These are phyloP conservation scores for Malthinus flaveolus DNA, from an alignment of 2,888 invertebrate species.

Conservation along the genomic window DNA sequence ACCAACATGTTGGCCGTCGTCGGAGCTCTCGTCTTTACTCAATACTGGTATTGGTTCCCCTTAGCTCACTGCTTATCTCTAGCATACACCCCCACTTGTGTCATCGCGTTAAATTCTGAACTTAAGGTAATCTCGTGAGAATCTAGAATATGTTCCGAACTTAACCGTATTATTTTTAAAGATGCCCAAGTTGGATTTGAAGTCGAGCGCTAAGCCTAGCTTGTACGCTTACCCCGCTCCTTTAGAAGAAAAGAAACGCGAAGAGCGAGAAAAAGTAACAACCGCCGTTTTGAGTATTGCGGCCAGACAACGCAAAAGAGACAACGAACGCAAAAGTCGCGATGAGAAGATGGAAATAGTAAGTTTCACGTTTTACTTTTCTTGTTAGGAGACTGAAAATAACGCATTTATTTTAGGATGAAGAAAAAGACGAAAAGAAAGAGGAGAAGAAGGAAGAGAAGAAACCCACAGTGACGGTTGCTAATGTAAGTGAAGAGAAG, in stretches of 20 bases:
- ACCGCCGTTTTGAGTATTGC: constrained; percentile 98
- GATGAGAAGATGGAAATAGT: constrained; percentile 88
- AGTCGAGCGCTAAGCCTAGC: constrained; percentile 92
- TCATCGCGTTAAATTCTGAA: constrained; percentile 93
- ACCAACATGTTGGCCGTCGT: constrained; percentile 97
- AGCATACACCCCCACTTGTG: constrained; percentile 94
- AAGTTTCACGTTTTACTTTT: constrained; percentile 36
- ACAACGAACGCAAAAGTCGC: constrained; percentile 65
- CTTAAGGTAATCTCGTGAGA: constrained; percentile 63
- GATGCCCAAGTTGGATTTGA: constrained; percentile 91
- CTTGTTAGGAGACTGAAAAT: not conserved
- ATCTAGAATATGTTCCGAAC: constrained; percentile 1
- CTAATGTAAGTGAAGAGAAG: constrained; percentile 12
- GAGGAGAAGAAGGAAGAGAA: constrained; percentile 49
- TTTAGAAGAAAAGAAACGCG: constrained; percentile 97
- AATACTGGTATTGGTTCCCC: constrained; percentile 99
- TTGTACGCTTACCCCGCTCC: constrained; percentile 96
- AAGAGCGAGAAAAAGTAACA: constrained; percentile 95
- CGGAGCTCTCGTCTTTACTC: constrained; percentile 95
- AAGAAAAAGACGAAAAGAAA: constrained; percentile 49
- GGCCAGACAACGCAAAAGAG: constrained; percentile 86
- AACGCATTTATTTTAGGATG: constrained; percentile 34
- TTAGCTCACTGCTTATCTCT: constrained; percentile 93
- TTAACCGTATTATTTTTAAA: constrained; percentile 43
- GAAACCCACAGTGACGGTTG: constrained; percentile 46